Evolutionary conservation across 2,888 invertebrate species (phyloP), one percentile per base, ranked within the genome.

Genomic region (Cyclophora punctaria): DNA sequence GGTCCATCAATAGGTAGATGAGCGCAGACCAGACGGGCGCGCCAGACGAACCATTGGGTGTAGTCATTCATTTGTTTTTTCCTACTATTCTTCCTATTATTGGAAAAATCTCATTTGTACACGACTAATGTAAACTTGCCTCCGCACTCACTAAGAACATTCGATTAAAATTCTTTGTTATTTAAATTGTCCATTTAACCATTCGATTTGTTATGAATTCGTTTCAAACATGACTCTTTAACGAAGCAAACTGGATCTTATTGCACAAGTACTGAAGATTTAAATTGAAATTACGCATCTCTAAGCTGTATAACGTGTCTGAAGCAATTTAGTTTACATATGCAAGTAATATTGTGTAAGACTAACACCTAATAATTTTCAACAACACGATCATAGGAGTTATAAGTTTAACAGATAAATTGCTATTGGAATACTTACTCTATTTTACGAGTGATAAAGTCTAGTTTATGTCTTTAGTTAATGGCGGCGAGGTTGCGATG

Each of bases 71-170:
- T 76, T 79, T 76, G 71, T 71, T 71, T 71, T 20, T 59, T 64
- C 67, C 63, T 62, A 63, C 68, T 64, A 67, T 67, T 72, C 67
- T 64, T 63, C n/a, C 34, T 59, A 71, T 83, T 82, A 83, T 83
- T 84, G 82, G 74, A 83, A 83, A 82, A 77, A 72, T 78, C 78
- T 81, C 75, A 78, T 78, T 77, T 76, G 63, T 65, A 63, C 66
- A 64, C 66, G 68, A 67, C 74, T 75, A 73, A 71, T 73, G 71
- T 67, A 74, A 74, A 77, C 70, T 75, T 77, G 73, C 62, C 63
- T 61, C 54, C 59, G 57, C 59, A 52, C 61, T 61, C 67, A 66
- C 59, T 61, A 67, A 51, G 66, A 56, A 47, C 37, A 50, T 48
- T 49, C 55, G 52, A 56, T 53, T 56, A 56, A 56, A 53, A 56